A percentile compares a stretch with the other conserved stretches of the same genome.
These are phyloP conservation scores for Drosophila aff. DNA, from an alignment of 1,140 invertebrate species.

Conservation along the genomic window DNA sequence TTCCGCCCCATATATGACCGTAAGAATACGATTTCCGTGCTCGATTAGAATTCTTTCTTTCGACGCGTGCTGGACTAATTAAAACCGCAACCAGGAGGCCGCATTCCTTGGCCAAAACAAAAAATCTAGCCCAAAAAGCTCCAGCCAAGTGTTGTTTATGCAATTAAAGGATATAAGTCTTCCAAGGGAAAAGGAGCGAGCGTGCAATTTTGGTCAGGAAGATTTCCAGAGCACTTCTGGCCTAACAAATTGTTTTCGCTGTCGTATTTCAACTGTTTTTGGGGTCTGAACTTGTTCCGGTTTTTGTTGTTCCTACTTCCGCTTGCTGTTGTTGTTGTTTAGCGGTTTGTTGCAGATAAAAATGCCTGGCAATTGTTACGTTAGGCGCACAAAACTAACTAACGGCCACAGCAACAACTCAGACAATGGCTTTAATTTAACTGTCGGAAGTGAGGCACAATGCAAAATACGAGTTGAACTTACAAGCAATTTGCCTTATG, in stretches of 20 bases:
- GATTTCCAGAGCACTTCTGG: conserved; percentile 71
- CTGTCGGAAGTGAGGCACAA: conserved; percentile 83
- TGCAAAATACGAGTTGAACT: conserved; percentile 83
- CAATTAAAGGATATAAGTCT: conserved; percentile 34
- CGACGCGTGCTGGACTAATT: conserved; percentile 63
- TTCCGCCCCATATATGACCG: neutral
- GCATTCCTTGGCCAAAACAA: neutral
- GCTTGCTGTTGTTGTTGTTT: conserved; percentile 28
- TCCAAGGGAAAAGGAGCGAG: conserved; percentile 3
- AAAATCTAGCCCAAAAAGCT: conserved; percentile 2
- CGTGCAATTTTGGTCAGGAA: conserved; percentile 28
- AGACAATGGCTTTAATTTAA: conserved; percentile 84
- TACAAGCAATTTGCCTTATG: conserved; percentile 79
- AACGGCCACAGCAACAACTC: conserved; percentile 63
- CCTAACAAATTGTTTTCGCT: conserved; percentile 79
- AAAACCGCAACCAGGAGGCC: conserved; percentile 43
- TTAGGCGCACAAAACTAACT: conserved; percentile 69
- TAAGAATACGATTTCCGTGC: neutral
- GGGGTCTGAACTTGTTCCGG: conserved; percentile 22
- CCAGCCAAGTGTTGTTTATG: conserved; percentile 25
- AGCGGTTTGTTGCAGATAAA: conserved; percentile 74
- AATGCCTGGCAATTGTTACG: conserved; percentile 76
- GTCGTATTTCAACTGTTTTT: conserved; percentile 62
- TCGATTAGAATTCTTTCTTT: conserved; percentile 46
- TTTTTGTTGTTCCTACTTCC: conserved; percentile 11